Evolutionary conservation across 2,113 vertebrate genomes (phyloP).

Genomic region (Pseudopodoces humilis): DNA sequence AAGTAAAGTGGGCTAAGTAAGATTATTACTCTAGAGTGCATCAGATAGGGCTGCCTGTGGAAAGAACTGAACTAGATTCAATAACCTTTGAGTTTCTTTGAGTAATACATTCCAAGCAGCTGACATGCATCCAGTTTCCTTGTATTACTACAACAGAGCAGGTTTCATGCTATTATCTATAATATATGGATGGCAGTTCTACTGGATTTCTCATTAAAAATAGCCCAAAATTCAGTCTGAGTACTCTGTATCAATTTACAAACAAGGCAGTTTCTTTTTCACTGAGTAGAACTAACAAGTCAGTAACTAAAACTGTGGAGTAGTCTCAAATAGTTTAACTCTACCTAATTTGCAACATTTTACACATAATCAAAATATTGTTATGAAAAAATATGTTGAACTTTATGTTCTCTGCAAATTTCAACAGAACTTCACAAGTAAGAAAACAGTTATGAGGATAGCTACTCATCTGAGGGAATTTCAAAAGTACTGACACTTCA

Average conservation of each 20-base stretch:
- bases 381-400: background rate
- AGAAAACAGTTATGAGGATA: background rate
- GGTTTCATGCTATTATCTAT: background rate
- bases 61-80: background rate
- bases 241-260: background rate
- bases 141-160: background rate
- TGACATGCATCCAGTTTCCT: background rate
- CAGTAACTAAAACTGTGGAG: background rate
- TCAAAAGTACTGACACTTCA: background rate
- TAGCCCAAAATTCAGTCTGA: background rate
- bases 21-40: background rate
- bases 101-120: slow-evolving; percentile 1
- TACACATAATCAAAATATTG: background rate
- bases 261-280: background rate
- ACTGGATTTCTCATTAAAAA: background rate
- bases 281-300: background rate
- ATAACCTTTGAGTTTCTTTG: background rate
- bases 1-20: background rate
- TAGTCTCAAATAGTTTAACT: background rate
- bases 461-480: background rate
- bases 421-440: background rate
- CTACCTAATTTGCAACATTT: background rate
- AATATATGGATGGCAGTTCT: background rate
- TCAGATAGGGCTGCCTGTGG: background rate
- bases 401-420: background rate